phyloP scores from a whole-genome alignment of 2,113 vertebrate genomes.

The Podilymbus podiceps region DNA sequence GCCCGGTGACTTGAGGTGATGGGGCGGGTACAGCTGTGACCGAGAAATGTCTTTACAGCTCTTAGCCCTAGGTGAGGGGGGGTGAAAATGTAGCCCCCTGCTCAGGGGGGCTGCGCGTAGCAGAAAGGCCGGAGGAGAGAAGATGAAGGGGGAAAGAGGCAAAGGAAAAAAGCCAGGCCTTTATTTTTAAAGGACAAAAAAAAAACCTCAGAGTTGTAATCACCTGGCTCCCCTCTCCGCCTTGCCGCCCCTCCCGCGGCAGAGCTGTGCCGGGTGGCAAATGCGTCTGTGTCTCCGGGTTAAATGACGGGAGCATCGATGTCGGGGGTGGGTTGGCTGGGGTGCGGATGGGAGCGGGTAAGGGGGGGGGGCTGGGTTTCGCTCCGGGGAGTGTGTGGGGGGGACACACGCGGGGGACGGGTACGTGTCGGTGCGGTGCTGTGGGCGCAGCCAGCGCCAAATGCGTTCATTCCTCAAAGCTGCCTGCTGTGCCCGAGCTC shows the following conservation, averaged over 20 bases:
- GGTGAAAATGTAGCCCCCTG: neutral
- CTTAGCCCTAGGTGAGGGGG: neutral
- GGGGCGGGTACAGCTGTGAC: neutral
- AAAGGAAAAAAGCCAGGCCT: neutral
- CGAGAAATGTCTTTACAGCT: neutral
- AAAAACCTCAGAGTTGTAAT: neutral
- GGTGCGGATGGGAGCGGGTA: neutral
- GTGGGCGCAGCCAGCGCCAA: neutral
- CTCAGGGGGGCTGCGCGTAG: neutral
- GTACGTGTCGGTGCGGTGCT: too few relatives aligned
- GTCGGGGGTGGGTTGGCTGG: neutral
- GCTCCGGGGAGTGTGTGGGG: too few relatives aligned
- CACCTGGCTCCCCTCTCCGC: neutral
- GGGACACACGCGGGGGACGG: too few relatives aligned
- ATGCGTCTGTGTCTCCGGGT: neutral
- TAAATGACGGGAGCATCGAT: neutral
- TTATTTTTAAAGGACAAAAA: neutral
- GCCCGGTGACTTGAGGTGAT: neutral
- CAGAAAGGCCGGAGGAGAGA: neutral
- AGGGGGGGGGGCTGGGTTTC: too few relatives aligned
- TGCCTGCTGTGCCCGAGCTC: neutral
- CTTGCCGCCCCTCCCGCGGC: neutral
- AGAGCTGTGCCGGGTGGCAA: neutral
- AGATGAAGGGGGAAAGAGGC: neutral
- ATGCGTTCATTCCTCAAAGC: neutral